These are phyloP conservation scores for Lasius platythorax DNA, from an alignment of 2,888 invertebrate species.

Conservation along the genomic window DNA sequence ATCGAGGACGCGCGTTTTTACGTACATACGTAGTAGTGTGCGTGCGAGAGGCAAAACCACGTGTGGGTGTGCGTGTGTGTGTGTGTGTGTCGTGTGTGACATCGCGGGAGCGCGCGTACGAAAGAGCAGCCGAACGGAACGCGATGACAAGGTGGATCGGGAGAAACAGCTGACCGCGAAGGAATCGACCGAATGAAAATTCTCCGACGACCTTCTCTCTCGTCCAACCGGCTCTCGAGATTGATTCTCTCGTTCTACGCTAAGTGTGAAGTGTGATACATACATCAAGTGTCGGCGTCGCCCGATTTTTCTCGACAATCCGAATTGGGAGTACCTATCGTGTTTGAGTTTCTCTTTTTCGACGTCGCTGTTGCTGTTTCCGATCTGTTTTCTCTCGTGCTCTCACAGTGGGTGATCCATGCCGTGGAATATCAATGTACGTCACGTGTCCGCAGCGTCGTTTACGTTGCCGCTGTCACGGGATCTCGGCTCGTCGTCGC, in stretches of 20 bases:
- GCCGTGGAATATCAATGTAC: slow-evolving; percentile 78
- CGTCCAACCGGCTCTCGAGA: neutral
- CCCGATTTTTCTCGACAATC: neutral
- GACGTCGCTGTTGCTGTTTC: slow-evolving; percentile 50
- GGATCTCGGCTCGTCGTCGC: slow-evolving; percentile 76
- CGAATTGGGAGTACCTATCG: neutral
- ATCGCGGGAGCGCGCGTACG: neutral
- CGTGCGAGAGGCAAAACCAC: neutral
- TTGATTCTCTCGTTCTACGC: neutral
- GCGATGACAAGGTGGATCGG: slow-evolving; percentile 42
- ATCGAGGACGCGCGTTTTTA: neutral
- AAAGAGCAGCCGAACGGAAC: slow-evolving; percentile 9
- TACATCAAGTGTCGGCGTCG: slow-evolving; percentile 48
- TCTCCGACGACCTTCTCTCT: neutral
- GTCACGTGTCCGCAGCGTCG: slow-evolving; percentile 79
- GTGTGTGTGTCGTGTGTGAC: slow-evolving; percentile 3
- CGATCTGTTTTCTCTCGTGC: slow-evolving; percentile 65
- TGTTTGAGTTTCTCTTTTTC: slow-evolving; percentile 26
- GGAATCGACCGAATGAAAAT: neutral
- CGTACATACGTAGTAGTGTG: neutral
- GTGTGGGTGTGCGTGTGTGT: neutral
- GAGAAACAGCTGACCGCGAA: slow-evolving; percentile 52
- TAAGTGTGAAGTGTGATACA: slow-evolving; percentile 76
- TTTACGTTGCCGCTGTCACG: slow-evolving; percentile 76
- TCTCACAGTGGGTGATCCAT: slow-evolving; percentile 68